phyloP scores from a whole-genome alignment of 2,797 vertebrate species.

The Acanthiza pusilla region DNA sequence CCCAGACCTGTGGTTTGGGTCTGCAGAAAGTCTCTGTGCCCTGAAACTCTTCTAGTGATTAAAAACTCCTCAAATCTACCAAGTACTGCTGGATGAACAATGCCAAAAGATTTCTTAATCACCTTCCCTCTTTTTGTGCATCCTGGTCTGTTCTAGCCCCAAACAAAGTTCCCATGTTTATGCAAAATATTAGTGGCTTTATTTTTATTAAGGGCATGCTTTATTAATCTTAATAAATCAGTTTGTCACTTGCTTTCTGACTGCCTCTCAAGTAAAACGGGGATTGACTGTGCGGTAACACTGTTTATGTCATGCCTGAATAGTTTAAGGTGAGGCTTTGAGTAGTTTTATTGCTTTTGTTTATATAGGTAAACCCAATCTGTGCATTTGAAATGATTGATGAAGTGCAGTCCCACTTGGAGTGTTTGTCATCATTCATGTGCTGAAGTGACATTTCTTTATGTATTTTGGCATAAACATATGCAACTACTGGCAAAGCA shows the following conservation, averaged over 20 bases:
- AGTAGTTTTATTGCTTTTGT: slow-evolving; percentile 79
- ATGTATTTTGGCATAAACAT: slow-evolving; percentile 87
- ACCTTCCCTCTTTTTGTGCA: neutral
- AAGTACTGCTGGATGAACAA: neutral
- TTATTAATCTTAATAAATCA: slow-evolving; percentile 79
- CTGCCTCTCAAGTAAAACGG: slow-evolving; percentile 69
- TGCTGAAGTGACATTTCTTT: slow-evolving; percentile 84
- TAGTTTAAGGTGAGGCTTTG: slow-evolving; percentile 79
- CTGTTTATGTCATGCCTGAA: slow-evolving; percentile 74
- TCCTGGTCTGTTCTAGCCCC: neutral
- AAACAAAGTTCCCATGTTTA: slow-evolving; percentile 45
- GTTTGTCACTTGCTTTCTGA: slow-evolving; percentile 61
- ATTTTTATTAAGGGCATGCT: slow-evolving; percentile 65
- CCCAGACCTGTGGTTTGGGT: neutral
- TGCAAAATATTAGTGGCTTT: slow-evolving; percentile 66
- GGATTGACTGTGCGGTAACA: slow-evolving; percentile 71
- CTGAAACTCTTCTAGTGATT: neutral
- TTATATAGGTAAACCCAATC: slow-evolving; percentile 82
- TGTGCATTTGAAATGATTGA: slow-evolving; percentile 82
- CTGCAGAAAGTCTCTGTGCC: neutral
- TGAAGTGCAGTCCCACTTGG: slow-evolving; percentile 79
- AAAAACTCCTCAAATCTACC: neutral
- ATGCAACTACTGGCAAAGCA: slow-evolving; percentile 84
- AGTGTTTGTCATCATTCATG: slow-evolving; percentile 85
- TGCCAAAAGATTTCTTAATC: slow-evolving; percentile 38